Evolutionary conservation across 2,797 vertebrate genomes (phyloP), one percentile per base, ranked within the genome.

Genomic region (Agapornis canus): DNA sequence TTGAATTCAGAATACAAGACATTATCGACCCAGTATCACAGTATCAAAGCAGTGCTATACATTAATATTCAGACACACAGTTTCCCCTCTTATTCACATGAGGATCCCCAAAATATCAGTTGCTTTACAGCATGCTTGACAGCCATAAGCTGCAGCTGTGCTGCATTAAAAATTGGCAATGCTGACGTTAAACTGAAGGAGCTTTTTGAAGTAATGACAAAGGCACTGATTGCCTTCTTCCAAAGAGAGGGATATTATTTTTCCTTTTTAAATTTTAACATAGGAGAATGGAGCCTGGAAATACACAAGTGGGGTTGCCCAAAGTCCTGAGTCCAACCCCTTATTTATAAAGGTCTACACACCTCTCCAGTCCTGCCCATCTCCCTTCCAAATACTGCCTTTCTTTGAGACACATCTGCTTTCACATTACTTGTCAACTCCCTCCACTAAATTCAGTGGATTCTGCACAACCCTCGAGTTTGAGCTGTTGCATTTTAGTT

Each of bases 131-230:
- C 66, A 90, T 77, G 83, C 73, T 92, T 77, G 83, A 93, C 96
- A 93, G 89, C 83, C 94, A 92, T 70, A 94, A 97, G 94, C 96
- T 97, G 95, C 97, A 98, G 96, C 96, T 96, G 96, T 95, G 96
- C 94, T 97, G 84, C 86, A 77, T 20, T 90, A 89, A 92, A 97
- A 97, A 97, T 85, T 94, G 96, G 94, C 95, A 97, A 69, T 85
- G 82, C 94, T 96, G 85, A 96, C 95, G 95, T 88, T 90, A 92
- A 94, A 96, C 71, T 95, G 95, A 93, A 92, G 93, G 52, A 96
- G 87, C 96, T 97, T 96, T 91, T 89, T 94, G 48, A 96, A 97
- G 90, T 93, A 84, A 93, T 81, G 86, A 97, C 95, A 98, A 97
- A 98, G 93, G 91, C 93, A 95, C 89, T 97, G 97, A 96, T 96